phyloP scores from a whole-genome alignment of 2,113 vertebrate species.

The Xiphophorus hellerii region DNA sequence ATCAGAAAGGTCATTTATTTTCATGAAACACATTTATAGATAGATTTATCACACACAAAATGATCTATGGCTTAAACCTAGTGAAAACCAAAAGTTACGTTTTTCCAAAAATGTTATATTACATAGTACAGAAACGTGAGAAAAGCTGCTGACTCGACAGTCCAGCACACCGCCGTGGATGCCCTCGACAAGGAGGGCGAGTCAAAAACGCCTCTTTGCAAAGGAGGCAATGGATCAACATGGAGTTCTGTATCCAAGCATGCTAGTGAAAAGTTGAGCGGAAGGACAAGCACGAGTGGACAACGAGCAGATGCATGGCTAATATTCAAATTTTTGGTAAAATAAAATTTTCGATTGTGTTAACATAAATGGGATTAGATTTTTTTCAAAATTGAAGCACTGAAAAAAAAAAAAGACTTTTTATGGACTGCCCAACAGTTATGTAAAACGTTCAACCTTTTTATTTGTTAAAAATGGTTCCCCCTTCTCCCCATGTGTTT shows the following conservation, averaged over 20 bases:
- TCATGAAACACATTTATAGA: no score
- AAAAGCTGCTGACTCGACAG: not conserved
- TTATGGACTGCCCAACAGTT: no score
- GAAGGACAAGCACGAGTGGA: not conserved
- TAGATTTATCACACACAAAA: not conserved
- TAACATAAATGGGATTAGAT: no score
- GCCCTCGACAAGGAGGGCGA: no score
- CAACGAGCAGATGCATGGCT: no score
- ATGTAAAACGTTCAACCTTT: not conserved
- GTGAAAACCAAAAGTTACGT: not conserved
- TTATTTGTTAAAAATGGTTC: not conserved
- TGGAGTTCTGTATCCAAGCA: not conserved
- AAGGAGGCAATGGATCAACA: no score
- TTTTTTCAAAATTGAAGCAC: no score
- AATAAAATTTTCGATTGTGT: no score
- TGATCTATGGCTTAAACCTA: not conserved
- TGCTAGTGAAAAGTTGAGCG: not conserved
- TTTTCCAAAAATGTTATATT: no score
- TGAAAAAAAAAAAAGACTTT: no score
- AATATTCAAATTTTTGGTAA: no score
- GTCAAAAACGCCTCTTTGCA: no score
- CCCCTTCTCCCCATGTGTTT: not conserved
- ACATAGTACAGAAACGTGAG: not conserved
- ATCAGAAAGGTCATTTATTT: not conserved
- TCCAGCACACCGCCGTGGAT: not conserved